Evolutionary conservation across 1,140 invertebrate genomes (phyloP).

Genomic region (Hylaeus anthracinus): DNA sequence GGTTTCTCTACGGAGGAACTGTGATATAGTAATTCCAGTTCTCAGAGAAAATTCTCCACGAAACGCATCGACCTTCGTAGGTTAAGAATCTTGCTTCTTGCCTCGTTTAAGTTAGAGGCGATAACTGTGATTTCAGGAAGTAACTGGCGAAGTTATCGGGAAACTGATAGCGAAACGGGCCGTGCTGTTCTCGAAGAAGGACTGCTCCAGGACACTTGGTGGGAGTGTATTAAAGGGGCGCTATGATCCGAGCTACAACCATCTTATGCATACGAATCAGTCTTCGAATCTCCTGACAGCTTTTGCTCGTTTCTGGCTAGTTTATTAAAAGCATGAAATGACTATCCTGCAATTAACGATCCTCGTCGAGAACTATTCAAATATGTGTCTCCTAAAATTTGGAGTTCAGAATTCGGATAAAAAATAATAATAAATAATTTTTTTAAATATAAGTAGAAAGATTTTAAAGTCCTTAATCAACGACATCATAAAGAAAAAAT

Average conservation of each 20-base stretch:
- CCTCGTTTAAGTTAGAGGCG: constrained; percentile 32
- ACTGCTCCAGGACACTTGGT: constrained; percentile 32
- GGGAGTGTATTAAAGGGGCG: constrained; percentile 60
- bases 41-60: background rate
- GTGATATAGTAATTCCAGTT: too few species aligned
- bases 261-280: constrained; percentile 61
- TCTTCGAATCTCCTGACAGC: constrained; percentile 13
- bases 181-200: background rate
- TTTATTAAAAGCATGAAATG: constrained; percentile 47
- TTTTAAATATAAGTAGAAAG: too few species aligned
- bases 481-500: too few species aligned
- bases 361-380: background rate
- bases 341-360: constrained; percentile 31
- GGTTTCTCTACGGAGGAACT: too few species aligned
- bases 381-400: background rate
- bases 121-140: constrained; percentile 52
- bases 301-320: constrained; percentile 27
- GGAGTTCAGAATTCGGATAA: too few species aligned
- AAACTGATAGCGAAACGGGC: constrained; percentile 23
- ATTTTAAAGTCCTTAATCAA: too few species aligned
- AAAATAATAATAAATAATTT: too few species aligned
- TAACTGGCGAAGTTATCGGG: constrained; percentile 48
- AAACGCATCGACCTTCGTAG: too few species aligned
- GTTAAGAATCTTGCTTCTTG: background rate
- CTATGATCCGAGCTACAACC: constrained; percentile 29